Percentiles rank a stretch among this genome's conserved stretches.
Conservation (phyloP, 2,113 vertebrate species). For the Corythaeola cristata region DNA sequence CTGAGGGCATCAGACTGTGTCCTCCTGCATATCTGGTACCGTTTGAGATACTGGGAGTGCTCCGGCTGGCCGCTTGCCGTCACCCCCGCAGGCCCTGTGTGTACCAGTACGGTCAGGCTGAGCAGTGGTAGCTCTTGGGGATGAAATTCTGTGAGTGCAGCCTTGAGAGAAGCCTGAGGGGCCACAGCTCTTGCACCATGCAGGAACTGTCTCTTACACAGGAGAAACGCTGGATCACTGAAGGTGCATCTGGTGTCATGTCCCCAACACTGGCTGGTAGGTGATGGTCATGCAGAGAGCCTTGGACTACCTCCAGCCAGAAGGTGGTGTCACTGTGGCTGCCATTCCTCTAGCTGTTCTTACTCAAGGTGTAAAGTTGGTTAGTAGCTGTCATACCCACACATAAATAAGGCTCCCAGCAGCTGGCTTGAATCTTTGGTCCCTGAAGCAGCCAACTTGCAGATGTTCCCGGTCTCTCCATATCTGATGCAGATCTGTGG, state of each 20-base stretch:
- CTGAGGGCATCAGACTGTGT: neutral
- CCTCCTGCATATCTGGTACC: neutral
- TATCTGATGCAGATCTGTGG: neutral
- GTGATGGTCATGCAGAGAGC: neutral
- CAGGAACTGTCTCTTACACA: neutral
- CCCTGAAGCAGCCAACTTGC: no score
- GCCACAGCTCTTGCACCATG: neutral
- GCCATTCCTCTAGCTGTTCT: neutral
- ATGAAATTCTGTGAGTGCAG: neutral
- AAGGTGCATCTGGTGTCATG: neutral
- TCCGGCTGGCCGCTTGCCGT: neutral
- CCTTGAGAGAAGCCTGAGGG: neutral
- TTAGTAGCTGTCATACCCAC: neutral
- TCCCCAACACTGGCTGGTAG: neutral
- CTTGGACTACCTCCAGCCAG: neutral
- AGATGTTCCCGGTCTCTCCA: neutral
- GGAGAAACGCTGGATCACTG: neutral
- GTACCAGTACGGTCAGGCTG: neutral
- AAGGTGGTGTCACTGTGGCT: neutral
- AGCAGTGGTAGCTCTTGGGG: neutral
- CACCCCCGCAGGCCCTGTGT: neutral
- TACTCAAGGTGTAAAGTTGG: neutral
- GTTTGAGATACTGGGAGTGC: neutral
- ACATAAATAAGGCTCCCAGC: neutral
- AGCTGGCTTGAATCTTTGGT: neutral